Conservation (phyloP, 2,797 vertebrate species). For the Girardinus metallicus region DNA sequence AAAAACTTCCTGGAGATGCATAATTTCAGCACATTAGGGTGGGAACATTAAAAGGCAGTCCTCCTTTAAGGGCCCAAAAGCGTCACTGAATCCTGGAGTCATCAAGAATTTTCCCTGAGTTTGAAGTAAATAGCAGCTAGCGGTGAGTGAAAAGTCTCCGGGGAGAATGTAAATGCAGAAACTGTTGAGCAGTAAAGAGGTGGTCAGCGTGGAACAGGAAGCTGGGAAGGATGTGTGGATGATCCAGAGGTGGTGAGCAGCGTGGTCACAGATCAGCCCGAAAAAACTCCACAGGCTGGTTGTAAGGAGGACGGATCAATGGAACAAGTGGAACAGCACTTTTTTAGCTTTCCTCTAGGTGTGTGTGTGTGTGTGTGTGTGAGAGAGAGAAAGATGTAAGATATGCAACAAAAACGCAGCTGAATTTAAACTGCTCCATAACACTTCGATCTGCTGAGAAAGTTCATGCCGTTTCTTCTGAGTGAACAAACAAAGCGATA, state of each 20-base stretch:
- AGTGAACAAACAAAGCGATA: neutral
- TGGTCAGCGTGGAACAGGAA: conserved; percentile 1
- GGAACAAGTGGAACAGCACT: conserved; percentile 23
- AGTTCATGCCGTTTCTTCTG: neutral
- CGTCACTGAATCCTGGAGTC: conserved; percentile 9
- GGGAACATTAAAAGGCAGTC: conserved; percentile 17
- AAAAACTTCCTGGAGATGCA: conserved; percentile 23
- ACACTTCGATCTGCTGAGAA: neutral
- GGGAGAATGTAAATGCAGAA: conserved; percentile 22
- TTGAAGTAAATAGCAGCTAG: conserved; percentile 34
- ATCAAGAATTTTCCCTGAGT: conserved; percentile 27
- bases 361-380: neutral
- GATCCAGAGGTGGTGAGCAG: conserved; percentile 11
- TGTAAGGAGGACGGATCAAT: conserved; percentile 27
- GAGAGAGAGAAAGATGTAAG: neutral
- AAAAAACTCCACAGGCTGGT: conserved; percentile 14
- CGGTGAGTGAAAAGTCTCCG: conserved; percentile 14
- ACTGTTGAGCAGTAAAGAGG: neutral
- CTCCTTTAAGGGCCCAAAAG: conserved; percentile 7
- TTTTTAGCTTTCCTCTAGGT: conserved; percentile 2
- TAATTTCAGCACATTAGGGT: conserved; percentile 3
- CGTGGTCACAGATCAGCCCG: conserved; percentile 17
- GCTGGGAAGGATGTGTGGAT: neutral
- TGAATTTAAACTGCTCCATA: conserved; percentile 4
- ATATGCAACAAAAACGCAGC: conserved; percentile 7